Evolutionary conservation across 2,888 invertebrate genomes (phyloP).

Genomic region (Epistrophella euchroma): DNA sequence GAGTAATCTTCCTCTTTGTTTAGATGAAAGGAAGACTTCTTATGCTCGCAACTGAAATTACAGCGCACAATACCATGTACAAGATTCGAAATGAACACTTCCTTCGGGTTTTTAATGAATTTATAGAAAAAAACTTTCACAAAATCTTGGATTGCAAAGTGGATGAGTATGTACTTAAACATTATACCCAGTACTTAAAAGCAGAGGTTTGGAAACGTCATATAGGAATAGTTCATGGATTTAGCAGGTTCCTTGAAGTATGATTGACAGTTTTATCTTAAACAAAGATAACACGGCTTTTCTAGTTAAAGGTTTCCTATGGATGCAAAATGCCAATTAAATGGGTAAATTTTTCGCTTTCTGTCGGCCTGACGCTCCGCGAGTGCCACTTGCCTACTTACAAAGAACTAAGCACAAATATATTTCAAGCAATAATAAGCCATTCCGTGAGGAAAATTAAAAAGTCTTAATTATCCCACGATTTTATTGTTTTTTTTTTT

Average conservation of each 20-base stretch:
- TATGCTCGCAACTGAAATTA: slow-evolving; percentile 80
- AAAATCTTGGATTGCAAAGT: slow-evolving; percentile 27
- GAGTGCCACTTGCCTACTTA: slow-evolving; percentile 80
- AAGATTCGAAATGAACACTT: slow-evolving; percentile 76
- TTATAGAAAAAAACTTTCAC: slow-evolving; percentile 67
- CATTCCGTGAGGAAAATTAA: slow-evolving; percentile 78
- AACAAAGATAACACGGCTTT: not conserved
- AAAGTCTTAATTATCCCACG: not conserved
- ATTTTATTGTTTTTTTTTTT: not conserved
- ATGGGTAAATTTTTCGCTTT: slow-evolving; percentile 80
- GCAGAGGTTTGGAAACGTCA: slow-evolving; percentile 80
- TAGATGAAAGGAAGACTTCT: slow-evolving; percentile 79
- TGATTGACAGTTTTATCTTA: not conserved
- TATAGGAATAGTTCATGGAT: slow-evolving; percentile 80
- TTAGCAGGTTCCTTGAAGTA: slow-evolving; percentile 79
- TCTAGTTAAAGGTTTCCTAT: slow-evolving; percentile 70
- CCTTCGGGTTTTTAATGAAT: slow-evolving; percentile 76
- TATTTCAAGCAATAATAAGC: slow-evolving; percentile 79
- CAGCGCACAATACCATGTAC: slow-evolving; percentile 78
- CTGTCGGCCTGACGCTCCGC: slow-evolving; percentile 80
- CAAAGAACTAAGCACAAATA: slow-evolving; percentile 79
- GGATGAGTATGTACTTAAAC: slow-evolving; percentile 77
- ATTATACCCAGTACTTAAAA: slow-evolving; percentile 79
- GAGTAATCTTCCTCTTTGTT: not conserved
- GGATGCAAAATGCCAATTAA: slow-evolving; percentile 54